A percentile compares a stretch with the other conserved stretches of the same genome.
These are phyloP conservation scores for Linyphia triangularis DNA, from an alignment of 2,888 invertebrate genomes.

Conservation along the genomic window DNA sequence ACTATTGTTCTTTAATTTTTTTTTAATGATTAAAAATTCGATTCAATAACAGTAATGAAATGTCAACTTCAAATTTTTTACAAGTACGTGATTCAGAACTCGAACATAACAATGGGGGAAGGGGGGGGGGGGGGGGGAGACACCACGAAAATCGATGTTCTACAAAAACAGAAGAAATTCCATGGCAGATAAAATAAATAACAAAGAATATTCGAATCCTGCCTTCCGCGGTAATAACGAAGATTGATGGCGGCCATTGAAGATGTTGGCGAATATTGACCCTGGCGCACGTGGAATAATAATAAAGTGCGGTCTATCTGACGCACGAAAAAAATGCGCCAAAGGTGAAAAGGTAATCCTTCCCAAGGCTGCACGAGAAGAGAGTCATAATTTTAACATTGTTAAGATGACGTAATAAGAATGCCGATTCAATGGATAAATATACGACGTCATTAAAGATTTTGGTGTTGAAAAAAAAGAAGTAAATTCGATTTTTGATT, in stretches of 20 bases:
- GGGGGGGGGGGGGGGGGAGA: too few relatives aligned
- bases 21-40: too few relatives aligned
- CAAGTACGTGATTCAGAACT: too few relatives aligned
- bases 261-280: not conserved
- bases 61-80: too few relatives aligned
- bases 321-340: conserved; percentile 3
- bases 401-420: too few relatives aligned
- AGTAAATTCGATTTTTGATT: not conserved
- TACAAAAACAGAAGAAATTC: too few relatives aligned
- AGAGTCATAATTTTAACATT: not conserved
- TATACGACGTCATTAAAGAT: too few relatives aligned
- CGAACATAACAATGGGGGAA: too few relatives aligned
- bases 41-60: too few relatives aligned
- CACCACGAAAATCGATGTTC: too few relatives aligned
- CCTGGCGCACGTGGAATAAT: not conserved
- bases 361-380: not conserved
- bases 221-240: not conserved
- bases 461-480: not conserved
- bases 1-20: too few relatives aligned
- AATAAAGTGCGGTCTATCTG: not conserved
- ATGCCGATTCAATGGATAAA: too few relatives aligned
- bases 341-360: not conserved
- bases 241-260: not conserved
- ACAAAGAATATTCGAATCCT: not conserved
- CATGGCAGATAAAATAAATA: not conserved